A percentile compares a stretch with the other conserved stretches of the same genome.
Evolutionary conservation across 2,113 vertebrate species (phyloP).

Genomic region (Gadus chalcogrammus): DNA sequence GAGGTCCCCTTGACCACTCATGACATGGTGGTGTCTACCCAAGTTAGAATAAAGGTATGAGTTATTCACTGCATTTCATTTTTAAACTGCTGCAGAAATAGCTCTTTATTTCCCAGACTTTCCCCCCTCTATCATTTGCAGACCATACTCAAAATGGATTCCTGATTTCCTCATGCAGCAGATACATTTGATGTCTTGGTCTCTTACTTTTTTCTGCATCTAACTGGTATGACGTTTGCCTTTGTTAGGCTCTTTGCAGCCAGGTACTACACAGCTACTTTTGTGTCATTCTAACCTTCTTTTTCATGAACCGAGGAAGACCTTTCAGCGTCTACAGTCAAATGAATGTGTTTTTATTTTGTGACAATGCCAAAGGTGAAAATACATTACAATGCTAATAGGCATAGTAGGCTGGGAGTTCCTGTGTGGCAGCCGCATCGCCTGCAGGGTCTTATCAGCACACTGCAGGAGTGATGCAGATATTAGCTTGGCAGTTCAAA

Average conservation of each 20-base stretch:
- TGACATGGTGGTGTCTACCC: not conserved
- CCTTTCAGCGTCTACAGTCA: conserved; percentile 7
- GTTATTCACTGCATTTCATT: not conserved
- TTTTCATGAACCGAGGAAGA: not conserved
- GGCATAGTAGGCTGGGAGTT: not conserved
- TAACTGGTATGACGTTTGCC: not conserved
- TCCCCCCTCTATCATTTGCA: not conserved
- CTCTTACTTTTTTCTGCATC: not conserved
- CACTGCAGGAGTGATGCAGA: conserved; percentile 7
- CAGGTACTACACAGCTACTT: conserved; percentile 6
- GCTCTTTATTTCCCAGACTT: not conserved
- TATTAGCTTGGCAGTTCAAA: conserved; percentile 17
- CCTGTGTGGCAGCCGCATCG: not conserved
- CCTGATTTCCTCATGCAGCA: not conserved
- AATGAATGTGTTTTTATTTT: too few species aligned
- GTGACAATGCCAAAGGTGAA: not conserved
- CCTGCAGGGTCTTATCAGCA: conserved; percentile 17
- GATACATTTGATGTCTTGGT: not conserved
- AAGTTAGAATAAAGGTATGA: not conserved
- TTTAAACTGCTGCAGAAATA: not conserved
- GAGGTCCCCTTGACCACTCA: too few species aligned
- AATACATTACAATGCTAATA: not conserved
- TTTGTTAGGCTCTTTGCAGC: conserved; percentile 3
- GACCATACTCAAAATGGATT: not conserved
- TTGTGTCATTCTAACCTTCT: not conserved